Base-by-base conservation (phyloP, 2,888 invertebrate genomes). In the Caenorhabditis sp. region DNA sequence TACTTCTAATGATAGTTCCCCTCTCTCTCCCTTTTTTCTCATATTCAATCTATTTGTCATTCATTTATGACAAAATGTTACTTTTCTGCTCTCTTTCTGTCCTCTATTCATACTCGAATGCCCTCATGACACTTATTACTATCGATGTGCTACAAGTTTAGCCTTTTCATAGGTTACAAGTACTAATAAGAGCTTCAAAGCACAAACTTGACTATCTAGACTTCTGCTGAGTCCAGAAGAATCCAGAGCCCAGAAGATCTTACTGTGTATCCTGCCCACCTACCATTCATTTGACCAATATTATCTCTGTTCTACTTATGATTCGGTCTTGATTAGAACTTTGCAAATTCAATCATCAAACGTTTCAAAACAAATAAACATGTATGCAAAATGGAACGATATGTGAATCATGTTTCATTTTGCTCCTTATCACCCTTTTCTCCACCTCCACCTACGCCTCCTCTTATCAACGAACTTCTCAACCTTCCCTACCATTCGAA, bases 361-460 rank as follows among this genome's bases (percentile, higher is more conserved):
- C 10, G 44, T 16, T 24, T 51, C 47, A 19, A 19, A 47, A 47
- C 47, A 47, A 47, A 47, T 19, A 47, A 47, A 54, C 24, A 54
- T 19, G n/a, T n/a, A 49, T 49, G 49, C n/a, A 49, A 49, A 49
- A 61, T 49, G 74, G 64, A 56, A 56, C 68, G 38, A 68, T n/a
- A n/a, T n/a, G 68, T 68, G 68, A 68, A 38, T 68, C 68, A 68
- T 47, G 31, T 24, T 47, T 68, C 77, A 69, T 61, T 54, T 51
- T 58, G 41, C 47, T 31, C 51, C 49, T 49, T 35, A 7, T 41
- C 47, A 19, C 24, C 14, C 12, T 38, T 38, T 38, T 38, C 54
- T 26, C 54, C 26, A 24, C 22, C 59, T 35, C 35, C 61, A 5
- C 59, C 44, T 41, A 63, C 59, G 41, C 54, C 44, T 28, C 66